A percentile compares a stretch with the other conserved stretches of the same genome.
These are phyloP conservation scores for Falcaria lacertinaria DNA, from an alignment of 2,888 invertebrate species.

Conservation along the genomic window DNA sequence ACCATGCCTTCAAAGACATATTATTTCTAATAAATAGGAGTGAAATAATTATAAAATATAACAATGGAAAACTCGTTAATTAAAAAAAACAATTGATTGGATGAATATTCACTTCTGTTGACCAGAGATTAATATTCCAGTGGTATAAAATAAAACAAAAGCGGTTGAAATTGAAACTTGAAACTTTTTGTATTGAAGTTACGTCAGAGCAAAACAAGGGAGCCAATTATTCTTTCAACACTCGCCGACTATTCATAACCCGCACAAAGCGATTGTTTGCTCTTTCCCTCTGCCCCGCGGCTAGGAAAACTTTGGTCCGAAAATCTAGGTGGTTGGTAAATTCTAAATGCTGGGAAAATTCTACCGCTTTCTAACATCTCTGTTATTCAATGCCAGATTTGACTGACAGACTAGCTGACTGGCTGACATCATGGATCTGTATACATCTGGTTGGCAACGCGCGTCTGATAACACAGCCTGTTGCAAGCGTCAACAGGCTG, in stretches of 20 bases:
- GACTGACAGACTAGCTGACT: no score
- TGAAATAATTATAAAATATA: no score
- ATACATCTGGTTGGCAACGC: no score
- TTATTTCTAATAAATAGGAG: no score
- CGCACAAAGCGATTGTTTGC: slow-evolving; percentile 29
- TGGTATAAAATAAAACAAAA: slow-evolving; percentile 29
- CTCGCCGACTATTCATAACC: slow-evolving; percentile 28
- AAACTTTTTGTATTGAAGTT: slow-evolving; percentile 14
- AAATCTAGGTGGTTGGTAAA: neutral
- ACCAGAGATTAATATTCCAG: slow-evolving; percentile 14
- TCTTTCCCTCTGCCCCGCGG: slow-evolving; percentile 11
- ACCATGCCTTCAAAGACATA: no score
- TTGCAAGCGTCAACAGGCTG: no score
- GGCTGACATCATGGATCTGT: no score
- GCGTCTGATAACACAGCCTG: no score
- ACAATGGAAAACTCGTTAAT: neutral
- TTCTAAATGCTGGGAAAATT: neutral
- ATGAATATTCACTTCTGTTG: slow-evolving; percentile 10
- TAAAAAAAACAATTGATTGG: neutral
- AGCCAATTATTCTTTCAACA: slow-evolving; percentile 37
- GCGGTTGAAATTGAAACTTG: slow-evolving; percentile 23
- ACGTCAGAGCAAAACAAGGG: slow-evolving; percentile 13
- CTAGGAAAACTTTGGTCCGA: neutral
- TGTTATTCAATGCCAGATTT: neutral
- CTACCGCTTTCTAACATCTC: neutral